Base-by-base conservation (phyloP, 2,113 vertebrate genomes). In the Ranitomeya variabilis region DNA sequence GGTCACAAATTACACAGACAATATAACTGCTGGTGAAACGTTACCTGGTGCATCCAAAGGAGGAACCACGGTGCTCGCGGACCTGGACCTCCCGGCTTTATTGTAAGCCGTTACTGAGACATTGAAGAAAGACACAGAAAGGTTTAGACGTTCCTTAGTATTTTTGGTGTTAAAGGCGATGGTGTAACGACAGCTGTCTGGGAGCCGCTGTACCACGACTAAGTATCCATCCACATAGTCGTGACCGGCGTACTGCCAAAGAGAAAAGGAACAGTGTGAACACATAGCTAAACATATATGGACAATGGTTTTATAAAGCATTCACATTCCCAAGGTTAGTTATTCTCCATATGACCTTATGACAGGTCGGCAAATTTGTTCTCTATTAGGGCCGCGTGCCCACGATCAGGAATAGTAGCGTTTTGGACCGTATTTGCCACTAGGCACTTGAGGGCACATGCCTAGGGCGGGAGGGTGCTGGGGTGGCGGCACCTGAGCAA, bases 81-180 rank as follows among this genome's bases (percentile, higher is more conserved):
- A 15, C 11, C 2, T n/a, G 37, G 57, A 86, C 6, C 4, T 51
- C 14, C 85, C 73, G 3, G 85, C 85, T 52, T 64, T 64, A 64
- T 86, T 86, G 57, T 51, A 51, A 37, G 85, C 85, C 9, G 13
- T 51, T 23, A 86, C 57, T n/a, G 57, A 76, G 26, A 86, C 37
- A 62, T 78, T 59, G 37, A 77, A 86, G 74, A 64, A 77, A 51
- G 73, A 57, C 31, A 86, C 11, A 11, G 85, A 78, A 51, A 86
- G 57, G 21, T 78, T 76, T 15, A 77, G 9, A 45, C 26, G 37
- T 26, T 64, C 15, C 15, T 12, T 45, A 3, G 19, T 77, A 45
- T 64, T 18, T 2, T 18, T 45, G 14, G 37, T 62, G 10, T 60
- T 23, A 9, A 62, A 78, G 57, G 26, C 0, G 13, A 59, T 74